A percentile compares a stretch with the other conserved stretches of the same genome.
Evolutionary conservation across 2,113 vertebrate genomes (phyloP).

Genomic region (Empidonax alnorum): DNA sequence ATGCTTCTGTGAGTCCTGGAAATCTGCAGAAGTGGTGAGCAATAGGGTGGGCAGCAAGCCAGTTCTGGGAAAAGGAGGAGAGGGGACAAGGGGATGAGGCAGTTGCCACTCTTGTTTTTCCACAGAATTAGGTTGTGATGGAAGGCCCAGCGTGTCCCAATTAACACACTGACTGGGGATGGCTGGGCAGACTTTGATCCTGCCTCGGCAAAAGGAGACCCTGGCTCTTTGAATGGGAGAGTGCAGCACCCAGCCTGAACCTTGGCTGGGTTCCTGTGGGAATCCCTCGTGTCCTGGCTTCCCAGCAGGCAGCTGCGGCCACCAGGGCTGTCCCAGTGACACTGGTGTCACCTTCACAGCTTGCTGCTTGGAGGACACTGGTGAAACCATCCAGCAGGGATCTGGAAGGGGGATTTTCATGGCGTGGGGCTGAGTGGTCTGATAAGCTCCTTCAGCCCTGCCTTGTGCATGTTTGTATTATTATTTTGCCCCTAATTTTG

Average conservation of each 20-base stretch:
- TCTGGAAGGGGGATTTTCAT: not conserved
- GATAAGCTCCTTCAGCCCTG: not conserved
- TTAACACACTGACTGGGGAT: not conserved
- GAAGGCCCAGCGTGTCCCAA: not conserved
- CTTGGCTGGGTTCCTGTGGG: constrained; percentile 28
- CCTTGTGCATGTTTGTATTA: not conserved
- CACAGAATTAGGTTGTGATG: not conserved
- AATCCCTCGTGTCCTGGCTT: constrained; percentile 25
- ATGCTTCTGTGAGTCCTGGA: not conserved
- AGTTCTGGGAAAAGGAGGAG: not conserved
- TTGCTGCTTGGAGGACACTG: not conserved
- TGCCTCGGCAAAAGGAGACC: not conserved
- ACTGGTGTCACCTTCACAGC: not conserved
- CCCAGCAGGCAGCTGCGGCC: not conserved
- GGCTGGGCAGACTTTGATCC: not conserved
- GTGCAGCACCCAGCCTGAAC: constrained; percentile 11
- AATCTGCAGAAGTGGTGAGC: not conserved
- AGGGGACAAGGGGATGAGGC: not conserved
- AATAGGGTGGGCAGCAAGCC: not conserved
- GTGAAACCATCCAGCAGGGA: not conserved
- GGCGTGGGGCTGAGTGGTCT: not conserved
- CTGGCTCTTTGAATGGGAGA: not conserved
- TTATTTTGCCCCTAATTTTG: not conserved
- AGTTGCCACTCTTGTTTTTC: not conserved
- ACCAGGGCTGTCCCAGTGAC: not conserved